Evolutionary conservation across 2,797 vertebrate genomes (phyloP), one percentile per base, ranked within the genome.

Genomic region (Ficedula albicollis): DNA sequence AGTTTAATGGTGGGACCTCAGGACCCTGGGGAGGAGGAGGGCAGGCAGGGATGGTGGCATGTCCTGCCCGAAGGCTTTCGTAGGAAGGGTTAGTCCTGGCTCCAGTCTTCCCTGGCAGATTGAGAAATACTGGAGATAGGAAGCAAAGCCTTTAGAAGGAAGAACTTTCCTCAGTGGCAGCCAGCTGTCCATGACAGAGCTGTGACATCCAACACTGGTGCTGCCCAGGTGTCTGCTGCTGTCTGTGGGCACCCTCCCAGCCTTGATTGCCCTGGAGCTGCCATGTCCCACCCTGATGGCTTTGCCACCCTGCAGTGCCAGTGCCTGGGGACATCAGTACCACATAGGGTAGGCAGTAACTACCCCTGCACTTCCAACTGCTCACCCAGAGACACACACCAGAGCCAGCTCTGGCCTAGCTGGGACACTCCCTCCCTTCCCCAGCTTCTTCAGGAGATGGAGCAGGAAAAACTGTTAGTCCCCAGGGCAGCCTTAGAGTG

Each of bases 381-480:
- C 23, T 87, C 59, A 78, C 27, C 36, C 29, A 74, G 58, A 60
- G 62, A 38, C 0, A 2, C 0, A 5, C n/a, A 51, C 20, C 1
- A 10, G 34, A 74, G 58, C 6, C 46, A 84, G 70, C 46, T 75
- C 74, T 69, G 63, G 29, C 43, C 18, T 22, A 58, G 66, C 43
- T 72, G 2, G 1, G 58, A 69, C 23, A 22, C 29, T 34, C 16
- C 10, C 34, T 78, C 20, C 46, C 23, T 79, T 84, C 43, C 32
- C 16, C 59, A 85, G 43, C 43, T 82, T 84, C 67, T 96, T 62
- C 66, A 77, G 79, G 75, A 94, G 87, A 89, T 39, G 48, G 73
- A 92, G 56, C 55, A 93, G 75, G 78, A 93, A 82, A 95, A 84
- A 76, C 56, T 80, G 63, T n/a, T n/a, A 75, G 73, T 93, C 66